Base-by-base conservation (phyloP, 2,888 invertebrate genomes). In the Temnothorax unifasciatus region DNA sequence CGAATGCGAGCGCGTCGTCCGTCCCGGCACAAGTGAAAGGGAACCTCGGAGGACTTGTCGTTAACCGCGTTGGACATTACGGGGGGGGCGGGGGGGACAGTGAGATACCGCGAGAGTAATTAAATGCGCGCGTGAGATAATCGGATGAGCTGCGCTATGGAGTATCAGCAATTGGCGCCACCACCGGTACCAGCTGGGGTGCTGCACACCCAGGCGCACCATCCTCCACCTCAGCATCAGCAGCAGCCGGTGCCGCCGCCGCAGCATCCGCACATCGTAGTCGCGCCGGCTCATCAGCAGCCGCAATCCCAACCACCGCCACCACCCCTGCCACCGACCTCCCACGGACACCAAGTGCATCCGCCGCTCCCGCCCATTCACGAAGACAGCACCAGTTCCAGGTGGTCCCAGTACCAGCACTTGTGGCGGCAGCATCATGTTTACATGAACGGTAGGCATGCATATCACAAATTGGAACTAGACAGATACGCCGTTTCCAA, bases 351-450 rank as follows among this genome's bases (percentile, higher is more conserved):
- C 92, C 96, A 96, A 92, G 96, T 96, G 83, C 96, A 96, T 95
- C 96, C 96, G 91, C 96, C 96, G 93, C 96, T 96, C 94, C 96
- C 95, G 89, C 96, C 96, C 91, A 96, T 96, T 83, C 96, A 96
- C 93, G 96, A 96, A 92, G 96, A 96, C 94, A 96, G 96, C 95
- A 96, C 96, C 93, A 95, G 92, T 91, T 95, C 95, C 25, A 89
- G 96, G 86, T 97, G 97, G 97, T 96, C 96, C 91, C 97, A 97
- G 95, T 97, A 97, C 95, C 96, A 96, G 92, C 97, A 97, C 95
- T 96, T 97, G 90, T 97, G 97, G 97, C 96, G 97, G 92, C 97
- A 97, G 95, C 97, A 95, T 88, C 95, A 97, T 95, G 97, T 97
- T 94, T 97, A 97, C 95, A 97, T 97, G 95, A 97, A 97, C 95